Evolutionary conservation across 1,140 invertebrate genomes (phyloP).

Genomic region (Hylaeus anthracinus): DNA sequence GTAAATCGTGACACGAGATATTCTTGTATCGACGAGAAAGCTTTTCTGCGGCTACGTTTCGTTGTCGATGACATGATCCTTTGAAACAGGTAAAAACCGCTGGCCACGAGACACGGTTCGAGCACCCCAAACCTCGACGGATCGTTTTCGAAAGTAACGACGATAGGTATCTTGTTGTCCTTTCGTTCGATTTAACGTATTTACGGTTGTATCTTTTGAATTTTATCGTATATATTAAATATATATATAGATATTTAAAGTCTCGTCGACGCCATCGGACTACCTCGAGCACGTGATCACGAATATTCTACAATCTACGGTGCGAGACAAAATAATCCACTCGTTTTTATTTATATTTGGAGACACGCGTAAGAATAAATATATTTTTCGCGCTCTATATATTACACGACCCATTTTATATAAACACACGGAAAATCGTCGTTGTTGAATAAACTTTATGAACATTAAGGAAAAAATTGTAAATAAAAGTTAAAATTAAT

Average conservation of each 20-base stretch:
- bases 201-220: slow-evolving; percentile 61
- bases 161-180: slow-evolving; percentile 59
- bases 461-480: too few relatives aligned
- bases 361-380: too few relatives aligned
- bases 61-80: not conserved
- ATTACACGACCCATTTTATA: too few relatives aligned
- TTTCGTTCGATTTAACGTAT: slow-evolving; percentile 58
- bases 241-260: slow-evolving; percentile 49
- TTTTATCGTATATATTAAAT: slow-evolving; percentile 62
- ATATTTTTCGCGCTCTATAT: too few relatives aligned
- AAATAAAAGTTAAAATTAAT: too few relatives aligned
- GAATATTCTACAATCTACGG: not conserved
- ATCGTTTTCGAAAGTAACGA: slow-evolving; percentile 55
- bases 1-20: too few relatives aligned
- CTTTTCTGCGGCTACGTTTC: not conserved
- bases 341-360: too few relatives aligned
- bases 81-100: not conserved
- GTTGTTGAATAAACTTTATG: too few relatives aligned
- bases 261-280: not conserved
- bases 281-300: not conserved
- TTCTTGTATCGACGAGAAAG: not conserved
- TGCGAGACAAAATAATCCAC: too few relatives aligned
- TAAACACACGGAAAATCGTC: too few relatives aligned
- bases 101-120: not conserved
- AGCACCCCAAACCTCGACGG: slow-evolving; percentile 27